Evolutionary conservation across 2,888 invertebrate genomes (phyloP).

Genomic region (Sabatieria punctata): DNA sequence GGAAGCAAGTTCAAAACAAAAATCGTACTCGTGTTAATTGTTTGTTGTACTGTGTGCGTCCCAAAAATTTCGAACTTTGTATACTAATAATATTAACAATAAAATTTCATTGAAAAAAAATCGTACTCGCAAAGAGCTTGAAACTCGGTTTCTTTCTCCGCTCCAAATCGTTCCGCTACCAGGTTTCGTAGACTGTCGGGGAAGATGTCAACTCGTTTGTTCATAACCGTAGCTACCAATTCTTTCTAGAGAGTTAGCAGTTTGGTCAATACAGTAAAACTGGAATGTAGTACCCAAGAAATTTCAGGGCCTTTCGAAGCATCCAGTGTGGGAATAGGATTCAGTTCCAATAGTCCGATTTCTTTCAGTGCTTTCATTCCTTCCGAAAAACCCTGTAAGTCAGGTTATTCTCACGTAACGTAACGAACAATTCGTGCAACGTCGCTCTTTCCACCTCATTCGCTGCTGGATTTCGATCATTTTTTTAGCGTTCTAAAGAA

Average conservation of each 20-base stretch:
- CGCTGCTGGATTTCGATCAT: too few relatives aligned
- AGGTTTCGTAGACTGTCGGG: conserved; percentile 74
- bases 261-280: neutral
- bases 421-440: too few relatives aligned
- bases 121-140: conserved; percentile 12
- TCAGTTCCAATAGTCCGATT: conserved; percentile 67
- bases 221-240: conserved; percentile 65
- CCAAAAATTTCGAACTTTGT: too few relatives aligned
- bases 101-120: neutral
- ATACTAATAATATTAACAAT: too few relatives aligned
- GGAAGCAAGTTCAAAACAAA: too few relatives aligned
- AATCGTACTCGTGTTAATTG: too few relatives aligned
- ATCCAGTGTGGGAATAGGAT: conserved; percentile 73
- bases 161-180: conserved; percentile 58
- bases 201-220: conserved; percentile 69
- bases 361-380: conserved; percentile 69
- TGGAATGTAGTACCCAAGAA: conserved; percentile 53
- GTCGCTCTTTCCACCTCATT: too few relatives aligned
- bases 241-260: conserved; percentile 24
- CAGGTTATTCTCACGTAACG: too few relatives aligned
- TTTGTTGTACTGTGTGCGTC: too few relatives aligned
- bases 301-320: conserved; percentile 73
- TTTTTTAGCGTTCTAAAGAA: neutral
- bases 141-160: conserved; percentile 21
- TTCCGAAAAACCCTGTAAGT: conserved; percentile 56